Percentiles rank a stretch among this genome's conserved stretches.
phyloP scores from a whole-genome alignment of 30 jellyfish, hydroid and myxozoan species.

The Mastigias papua region DNA sequence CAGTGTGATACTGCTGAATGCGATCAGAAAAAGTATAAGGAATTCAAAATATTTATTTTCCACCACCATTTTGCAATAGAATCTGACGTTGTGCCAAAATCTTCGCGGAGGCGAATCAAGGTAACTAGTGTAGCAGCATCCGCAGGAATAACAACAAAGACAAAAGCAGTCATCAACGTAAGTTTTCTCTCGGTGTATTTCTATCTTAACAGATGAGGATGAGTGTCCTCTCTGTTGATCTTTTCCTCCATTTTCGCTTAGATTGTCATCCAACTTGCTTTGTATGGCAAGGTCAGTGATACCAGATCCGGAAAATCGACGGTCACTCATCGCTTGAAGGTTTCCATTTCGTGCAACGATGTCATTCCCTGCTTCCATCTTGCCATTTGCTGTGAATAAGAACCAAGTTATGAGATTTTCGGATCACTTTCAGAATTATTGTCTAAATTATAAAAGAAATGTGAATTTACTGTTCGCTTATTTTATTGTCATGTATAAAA shows the following conservation, averaged over 20 bases:
- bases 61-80: constrained; percentile 67
- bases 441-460: no score
- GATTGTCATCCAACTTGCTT: constrained; percentile 75
- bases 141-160: constrained; percentile 84
- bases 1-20: constrained; percentile 99
- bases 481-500: no score
- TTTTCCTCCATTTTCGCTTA: constrained; percentile 69
- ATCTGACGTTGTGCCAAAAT: constrained; percentile 95
- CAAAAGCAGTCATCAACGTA: constrained; percentile 98
- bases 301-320: constrained; percentile 85
- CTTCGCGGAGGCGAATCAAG: constrained; percentile 97
- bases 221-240: constrained; percentile 90
- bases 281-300: constrained; percentile 90
- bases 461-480: no score
- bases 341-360: constrained; percentile 78
- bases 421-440: no score
- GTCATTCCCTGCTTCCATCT: constrained; percentile 57
- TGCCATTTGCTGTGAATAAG: constrained; percentile 54
- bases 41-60: constrained; percentile 97
- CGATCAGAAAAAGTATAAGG: constrained; percentile 91
- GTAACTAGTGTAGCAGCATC: constrained; percentile 96
- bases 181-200: constrained; percentile 93
- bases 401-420: no score
- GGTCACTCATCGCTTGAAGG: constrained; percentile 58
- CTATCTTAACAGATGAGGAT: constrained; percentile 95